Base-by-base conservation (phyloP, 1,140 invertebrate genomes). In the Drosophila carrolli region DNA sequence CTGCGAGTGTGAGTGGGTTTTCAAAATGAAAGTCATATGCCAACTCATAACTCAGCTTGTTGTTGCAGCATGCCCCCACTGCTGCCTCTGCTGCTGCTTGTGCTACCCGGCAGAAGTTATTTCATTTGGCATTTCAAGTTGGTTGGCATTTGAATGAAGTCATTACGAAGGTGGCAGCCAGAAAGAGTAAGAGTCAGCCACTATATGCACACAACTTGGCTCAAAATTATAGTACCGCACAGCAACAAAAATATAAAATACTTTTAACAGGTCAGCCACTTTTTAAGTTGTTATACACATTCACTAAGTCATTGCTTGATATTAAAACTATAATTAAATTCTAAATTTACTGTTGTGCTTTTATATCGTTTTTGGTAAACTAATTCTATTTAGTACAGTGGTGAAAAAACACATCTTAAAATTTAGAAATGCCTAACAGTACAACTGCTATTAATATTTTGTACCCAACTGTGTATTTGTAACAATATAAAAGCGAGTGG, bases 11-110 rank as follows among this genome's bases (percentile, higher is more conserved):
- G 66, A 46, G 74, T 57, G 75, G 71, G 60, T 77, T 80, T 80
- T 88, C 83, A 86, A 89, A 86, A 86, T 86, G 83, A 86, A 86
- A 86, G 83, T 86, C 83, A 86, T 86, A 86, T 89, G 84, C 83
- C 79, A 86, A 89, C 83, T 86, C 83, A 86, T 86, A 86, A 86
- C 83, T 86, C 83, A 86, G 75, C 84, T 82, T 73, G 84, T 80
- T 88, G 79, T 88, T 70, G 67, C 60, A 66, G 62, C 55, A 43
- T 63, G 66, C 60, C 62, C 14, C 47, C 59, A 73, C 56, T 40
- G 14, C 14, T 38, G 62, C 10, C 46, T 14, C 32, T 53, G 32
- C 14, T 32, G 55, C 13, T 58, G 29, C 19, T 55, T 35, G 40
- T 53, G 83, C 68, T 41, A 53, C 50, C 61, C 70, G 63, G 82